Percentiles rank a stretch among this genome's conserved stretches.
Conservation (phyloP, 2,113 vertebrate genomes). For the Bufo bufo region DNA sequence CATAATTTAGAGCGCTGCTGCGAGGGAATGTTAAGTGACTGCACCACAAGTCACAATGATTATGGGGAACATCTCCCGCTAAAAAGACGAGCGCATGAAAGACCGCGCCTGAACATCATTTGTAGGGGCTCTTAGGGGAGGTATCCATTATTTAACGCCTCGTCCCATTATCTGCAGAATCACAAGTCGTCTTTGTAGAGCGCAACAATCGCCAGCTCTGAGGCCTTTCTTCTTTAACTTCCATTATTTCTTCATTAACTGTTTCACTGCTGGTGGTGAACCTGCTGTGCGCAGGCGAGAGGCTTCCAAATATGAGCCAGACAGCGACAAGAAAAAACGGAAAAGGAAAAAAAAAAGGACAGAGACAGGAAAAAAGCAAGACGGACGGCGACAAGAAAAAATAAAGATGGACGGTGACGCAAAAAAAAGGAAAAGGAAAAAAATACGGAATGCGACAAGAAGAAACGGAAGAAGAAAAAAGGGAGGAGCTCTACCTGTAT, state of each 20-base stretch:
- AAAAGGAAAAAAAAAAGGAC: neutral
- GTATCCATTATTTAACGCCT: constrained; percentile 43
- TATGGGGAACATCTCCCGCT: constrained; percentile 41
- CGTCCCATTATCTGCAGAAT: constrained; percentile 49
- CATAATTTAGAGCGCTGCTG: constrained; percentile 36
- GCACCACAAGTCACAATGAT: constrained; percentile 35
- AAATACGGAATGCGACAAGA: too few relatives aligned
- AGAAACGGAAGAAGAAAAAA: neutral
- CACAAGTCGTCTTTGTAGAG: constrained; percentile 19
- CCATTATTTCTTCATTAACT: constrained; percentile 21
- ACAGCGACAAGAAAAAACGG: neutral
- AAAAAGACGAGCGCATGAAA: neutral
- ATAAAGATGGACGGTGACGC: too few relatives aligned
- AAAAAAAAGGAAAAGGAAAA: too few relatives aligned
- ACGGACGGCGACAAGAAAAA: too few relatives aligned
- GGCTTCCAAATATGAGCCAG: too few relatives aligned
- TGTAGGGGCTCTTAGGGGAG: constrained; percentile 48
- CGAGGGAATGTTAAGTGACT: constrained; percentile 15
- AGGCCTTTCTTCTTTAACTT: neutral
- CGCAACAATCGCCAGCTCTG: neutral
- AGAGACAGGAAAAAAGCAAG: too few relatives aligned
- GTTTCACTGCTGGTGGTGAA: neutral
- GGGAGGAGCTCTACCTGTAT: neutral
- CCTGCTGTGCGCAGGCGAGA: too few relatives aligned
- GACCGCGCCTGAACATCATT: constrained; percentile 39